Evolutionary conservation across 2,113 vertebrate species (phyloP), one percentile per base, ranked within the genome.

Genomic region (Menidia beryllina): DNA sequence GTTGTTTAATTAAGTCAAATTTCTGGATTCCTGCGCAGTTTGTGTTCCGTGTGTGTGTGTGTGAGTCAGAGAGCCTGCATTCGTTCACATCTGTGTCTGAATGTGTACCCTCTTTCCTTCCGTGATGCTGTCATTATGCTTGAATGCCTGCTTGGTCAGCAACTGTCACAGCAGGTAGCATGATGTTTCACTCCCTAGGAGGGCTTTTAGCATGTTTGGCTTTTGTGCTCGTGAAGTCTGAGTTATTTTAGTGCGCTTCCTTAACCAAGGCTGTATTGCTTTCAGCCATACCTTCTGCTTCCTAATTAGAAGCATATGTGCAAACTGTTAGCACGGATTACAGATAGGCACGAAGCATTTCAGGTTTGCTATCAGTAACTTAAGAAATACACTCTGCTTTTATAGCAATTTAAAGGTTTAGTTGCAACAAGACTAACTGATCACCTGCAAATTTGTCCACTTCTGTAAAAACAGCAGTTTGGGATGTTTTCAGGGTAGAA

Each of bases 141-240:
- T 73, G 57, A 83, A 56, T 20, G 60, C 53, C 78, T 86, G 78
- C 82, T 82, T 79, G 65, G 72, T 76, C 81, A 66, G 27, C 56
- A 3, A 26, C n/a, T 45, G 36, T 72, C 67, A 85, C 83, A 52
- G 75, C 43, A 9, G 76, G 81, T n/a, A 21, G 62, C 12, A 11
- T 82, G 84, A 78, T 56, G 69, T 79, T 69, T 78, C 36, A 25
- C 60, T 61, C 82, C 67, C 70, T 68, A 59, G 70, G 77, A 80
- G 69, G 75, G 62, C 73, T 83, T 85, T 84, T 75, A 85, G 53
- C 17, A 4, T 57, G 52, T 65, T 45, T 10, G 27, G 47, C 12
- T n/a, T 65, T 39, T 79, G 55, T 47, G 49, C 11, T 15, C 55
- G 23, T 62, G 49, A 15, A 3, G 3, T 25, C 2, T 27, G 38